Evolutionary conservation across 2,797 vertebrate genomes (phyloP).

Genomic region (Coregonus sp.): DNA sequence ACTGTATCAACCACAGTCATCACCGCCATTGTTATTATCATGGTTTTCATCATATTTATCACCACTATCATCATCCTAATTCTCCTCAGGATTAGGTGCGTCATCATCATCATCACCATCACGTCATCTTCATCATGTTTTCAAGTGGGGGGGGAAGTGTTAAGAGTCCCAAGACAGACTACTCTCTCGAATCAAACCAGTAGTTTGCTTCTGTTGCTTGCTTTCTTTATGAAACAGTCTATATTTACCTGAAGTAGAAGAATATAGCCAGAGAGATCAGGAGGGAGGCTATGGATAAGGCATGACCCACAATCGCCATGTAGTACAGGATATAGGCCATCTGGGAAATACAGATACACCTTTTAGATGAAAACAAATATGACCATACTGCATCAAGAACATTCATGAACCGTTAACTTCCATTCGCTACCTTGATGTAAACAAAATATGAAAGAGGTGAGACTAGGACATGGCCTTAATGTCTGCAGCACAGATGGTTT

Average conservation of each 20-base stretch:
- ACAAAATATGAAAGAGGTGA: background rate
- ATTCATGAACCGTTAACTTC: background rate
- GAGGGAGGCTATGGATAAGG: constrained; percentile 87
- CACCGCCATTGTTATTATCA: background rate
- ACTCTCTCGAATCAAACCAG: too few species aligned
- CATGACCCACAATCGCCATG: constrained; percentile 93
- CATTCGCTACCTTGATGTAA: constrained; percentile 6
- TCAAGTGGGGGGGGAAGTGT: too few species aligned
- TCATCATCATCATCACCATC: background rate
- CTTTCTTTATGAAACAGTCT: too few species aligned
- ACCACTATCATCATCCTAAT: background rate
- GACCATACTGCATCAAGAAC: background rate
- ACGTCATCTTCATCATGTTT: background rate
- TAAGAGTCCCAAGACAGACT: too few species aligned
- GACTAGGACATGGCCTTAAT: background rate
- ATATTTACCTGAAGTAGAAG: constrained; percentile 94
- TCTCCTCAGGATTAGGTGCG: background rate
- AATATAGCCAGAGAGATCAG: constrained; percentile 93
- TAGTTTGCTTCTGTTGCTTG: too few species aligned
- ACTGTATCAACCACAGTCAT: background rate
- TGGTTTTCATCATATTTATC: background rate
- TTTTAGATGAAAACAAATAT: background rate
- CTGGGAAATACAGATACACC: constrained; percentile 67
- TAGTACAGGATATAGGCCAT: constrained; percentile 92
- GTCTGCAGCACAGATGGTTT: background rate